Evolutionary conservation across 1,140 invertebrate genomes (phyloP).

Genomic region (Drosophila pseudoobscura): DNA sequence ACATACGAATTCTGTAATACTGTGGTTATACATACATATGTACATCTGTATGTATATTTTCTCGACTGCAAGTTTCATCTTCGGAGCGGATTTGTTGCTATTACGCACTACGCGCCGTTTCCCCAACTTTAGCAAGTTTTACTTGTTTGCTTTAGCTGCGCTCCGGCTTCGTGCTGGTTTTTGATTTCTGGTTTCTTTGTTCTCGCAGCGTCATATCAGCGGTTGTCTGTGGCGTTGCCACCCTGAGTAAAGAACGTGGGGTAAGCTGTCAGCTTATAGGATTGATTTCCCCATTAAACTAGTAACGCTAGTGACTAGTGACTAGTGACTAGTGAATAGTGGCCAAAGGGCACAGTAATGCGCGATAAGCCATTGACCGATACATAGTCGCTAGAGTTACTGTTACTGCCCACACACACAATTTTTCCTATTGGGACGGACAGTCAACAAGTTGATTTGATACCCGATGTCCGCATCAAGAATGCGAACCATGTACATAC

Average conservation of each 20-base stretch:
- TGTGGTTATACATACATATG: constrained; percentile 1
- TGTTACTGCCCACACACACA: constrained; percentile 1
- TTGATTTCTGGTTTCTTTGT: constrained; percentile 76
- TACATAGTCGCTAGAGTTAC: not conserved
- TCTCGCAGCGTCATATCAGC: constrained; percentile 42
- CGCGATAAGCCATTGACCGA: constrained; percentile 23
- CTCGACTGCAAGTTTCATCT: constrained; percentile 16
- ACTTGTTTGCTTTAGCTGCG: constrained; percentile 51
- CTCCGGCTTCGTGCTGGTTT: constrained; percentile 52
- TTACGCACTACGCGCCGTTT: constrained; percentile 22
- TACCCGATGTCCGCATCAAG: constrained; percentile 5
- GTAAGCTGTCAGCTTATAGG: constrained; percentile 18
- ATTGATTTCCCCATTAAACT: constrained; percentile 12
- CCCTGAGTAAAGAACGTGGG: constrained; percentile 19
- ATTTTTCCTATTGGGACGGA: constrained; percentile 14
- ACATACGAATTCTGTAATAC: too few relatives aligned
- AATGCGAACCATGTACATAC: constrained; percentile 38
- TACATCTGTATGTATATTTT: too few relatives aligned
- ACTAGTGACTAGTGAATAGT: not conserved
- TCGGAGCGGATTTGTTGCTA: constrained; percentile 14
- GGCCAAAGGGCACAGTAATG: constrained; percentile 32
- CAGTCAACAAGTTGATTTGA: constrained; percentile 48
- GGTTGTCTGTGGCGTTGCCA: constrained; percentile 43
- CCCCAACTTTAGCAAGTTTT: constrained; percentile 51
- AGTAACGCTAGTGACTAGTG: not conserved